Evolutionary conservation across 2,113 vertebrate genomes (phyloP), one percentile per base, ranked within the genome.

Genomic region (Meriones unguiculatus): DNA sequence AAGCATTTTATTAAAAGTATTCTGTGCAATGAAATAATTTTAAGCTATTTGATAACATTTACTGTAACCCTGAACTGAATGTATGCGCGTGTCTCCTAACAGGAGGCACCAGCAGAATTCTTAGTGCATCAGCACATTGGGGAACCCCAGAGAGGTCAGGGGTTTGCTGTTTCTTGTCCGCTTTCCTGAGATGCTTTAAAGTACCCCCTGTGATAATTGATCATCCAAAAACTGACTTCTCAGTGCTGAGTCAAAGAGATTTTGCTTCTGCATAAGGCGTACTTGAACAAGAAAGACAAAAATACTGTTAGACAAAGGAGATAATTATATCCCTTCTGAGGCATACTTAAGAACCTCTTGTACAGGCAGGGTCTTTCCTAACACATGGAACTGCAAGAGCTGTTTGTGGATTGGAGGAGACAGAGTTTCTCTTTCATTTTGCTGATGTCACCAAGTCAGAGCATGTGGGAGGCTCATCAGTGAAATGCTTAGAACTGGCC

Each of bases 121-220:
- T 5, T 8, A 28, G 28, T 3, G 14, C 30, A 1, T 22, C 4
- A 57, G 4, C 72, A 28, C 3, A 18, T 65, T 24, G 14, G 46
- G 59, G 15, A 50, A 62, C 46, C 46, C 35, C 24, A 2, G 38
- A 82, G 35, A 25, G 38, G 17, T 35, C 64, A 52, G 7, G 0
- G 1, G 57, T 50, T 32, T 1, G 0, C 20, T 9, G 35, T 20
- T 28, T 4, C 10, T 2, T 7, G 5, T 73, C 22, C 65, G 72
- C 32, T 52, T 30, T 52, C 52, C 32, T 11, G 57, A 35, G 5
- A 38, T 6, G 2, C 46, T 91, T 78, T 64, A 10, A 73, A 77
- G n/a, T 62, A 50, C 10, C 12, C 1, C 0, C 0, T 59, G 6
- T 25, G 86, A 62, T 57, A 7, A 67, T 7, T 41, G 65, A n/a